These are phyloP conservation scores for Lepus timidus DNA, from an alignment of 2,113 vertebrate species.

Conservation along the genomic window DNA sequence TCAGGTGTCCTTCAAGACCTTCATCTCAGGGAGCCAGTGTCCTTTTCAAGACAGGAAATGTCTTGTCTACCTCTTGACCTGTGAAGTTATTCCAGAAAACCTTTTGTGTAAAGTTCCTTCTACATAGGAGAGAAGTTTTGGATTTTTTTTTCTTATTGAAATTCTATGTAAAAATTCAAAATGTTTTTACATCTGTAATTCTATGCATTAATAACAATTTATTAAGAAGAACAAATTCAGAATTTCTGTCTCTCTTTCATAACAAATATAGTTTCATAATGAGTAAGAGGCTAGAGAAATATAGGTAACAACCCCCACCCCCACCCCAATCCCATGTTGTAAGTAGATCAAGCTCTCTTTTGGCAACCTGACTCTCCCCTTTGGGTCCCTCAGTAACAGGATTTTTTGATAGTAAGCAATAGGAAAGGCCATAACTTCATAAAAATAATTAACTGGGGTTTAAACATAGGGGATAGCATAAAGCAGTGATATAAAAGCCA, in stretches of 20 bases:
- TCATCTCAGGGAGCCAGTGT: not conserved
- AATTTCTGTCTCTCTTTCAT: not conserved
- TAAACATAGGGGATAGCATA: not conserved
- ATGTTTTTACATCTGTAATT: not conserved
- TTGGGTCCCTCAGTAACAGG: conserved; percentile 5
- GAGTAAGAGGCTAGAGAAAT: not conserved
- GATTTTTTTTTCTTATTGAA: conserved; percentile 49
- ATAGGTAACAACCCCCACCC: not conserved
- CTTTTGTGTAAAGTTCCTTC: not conserved
- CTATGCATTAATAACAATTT: not conserved
- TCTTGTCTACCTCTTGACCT: not conserved
- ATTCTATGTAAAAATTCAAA: not conserved
- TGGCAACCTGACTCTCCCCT: not conserved
- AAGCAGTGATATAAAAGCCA: not conserved
- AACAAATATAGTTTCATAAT: not conserved
- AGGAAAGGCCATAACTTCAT: not conserved
- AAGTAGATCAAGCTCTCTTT: not conserved
- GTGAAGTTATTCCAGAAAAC: not conserved
- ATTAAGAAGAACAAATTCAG: not conserved
- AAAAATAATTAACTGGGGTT: not conserved
- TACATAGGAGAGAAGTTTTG: not conserved
- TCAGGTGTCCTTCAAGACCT: not conserved
- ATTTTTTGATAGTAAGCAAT: conserved; percentile 1
- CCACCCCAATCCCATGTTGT: not conserved
- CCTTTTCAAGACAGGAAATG: not conserved